These are phyloP conservation scores for Chlamydotis undulata DNA, from an alignment of 2,113 vertebrate genomes.

Conservation along the genomic window DNA sequence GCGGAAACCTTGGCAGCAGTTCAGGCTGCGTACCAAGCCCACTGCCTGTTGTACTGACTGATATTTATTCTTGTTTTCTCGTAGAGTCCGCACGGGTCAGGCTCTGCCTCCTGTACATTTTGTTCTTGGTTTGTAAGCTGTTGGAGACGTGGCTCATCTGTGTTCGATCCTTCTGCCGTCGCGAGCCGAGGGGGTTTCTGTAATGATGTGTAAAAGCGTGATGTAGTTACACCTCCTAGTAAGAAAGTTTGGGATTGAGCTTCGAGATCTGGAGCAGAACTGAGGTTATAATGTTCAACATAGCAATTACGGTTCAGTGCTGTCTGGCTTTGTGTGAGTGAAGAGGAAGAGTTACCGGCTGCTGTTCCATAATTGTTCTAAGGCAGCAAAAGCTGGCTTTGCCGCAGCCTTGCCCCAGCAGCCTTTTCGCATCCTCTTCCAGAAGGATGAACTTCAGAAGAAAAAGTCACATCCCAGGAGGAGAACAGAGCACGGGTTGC, in stretches of 20 bases:
- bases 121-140: neutral
- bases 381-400: neutral
- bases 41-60: neutral
- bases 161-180: fast-evolving
- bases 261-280: neutral
- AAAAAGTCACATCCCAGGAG: neutral
- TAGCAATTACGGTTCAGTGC: fast-evolving
- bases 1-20: neutral
- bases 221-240: neutral
- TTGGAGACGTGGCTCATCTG: neutral
- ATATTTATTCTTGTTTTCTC: conserved; percentile 5
- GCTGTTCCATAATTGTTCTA: neutral
- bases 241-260: neutral
- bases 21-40: neutral
- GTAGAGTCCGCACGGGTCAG: neutral
- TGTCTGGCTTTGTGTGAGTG: fast-evolving
- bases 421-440: neutral
- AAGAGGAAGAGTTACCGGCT: fast-evolving
- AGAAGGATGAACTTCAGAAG: neutral
- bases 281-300: fast-evolving
- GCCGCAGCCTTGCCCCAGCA: fast-evolving
- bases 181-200: neutral
- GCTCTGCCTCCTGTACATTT: conserved; percentile 5
- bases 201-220: fast-evolving
- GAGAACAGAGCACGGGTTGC: neutral